phyloP scores from a whole-genome alignment of 2,888 invertebrate species.

The Apomyelois bistriatella region DNA sequence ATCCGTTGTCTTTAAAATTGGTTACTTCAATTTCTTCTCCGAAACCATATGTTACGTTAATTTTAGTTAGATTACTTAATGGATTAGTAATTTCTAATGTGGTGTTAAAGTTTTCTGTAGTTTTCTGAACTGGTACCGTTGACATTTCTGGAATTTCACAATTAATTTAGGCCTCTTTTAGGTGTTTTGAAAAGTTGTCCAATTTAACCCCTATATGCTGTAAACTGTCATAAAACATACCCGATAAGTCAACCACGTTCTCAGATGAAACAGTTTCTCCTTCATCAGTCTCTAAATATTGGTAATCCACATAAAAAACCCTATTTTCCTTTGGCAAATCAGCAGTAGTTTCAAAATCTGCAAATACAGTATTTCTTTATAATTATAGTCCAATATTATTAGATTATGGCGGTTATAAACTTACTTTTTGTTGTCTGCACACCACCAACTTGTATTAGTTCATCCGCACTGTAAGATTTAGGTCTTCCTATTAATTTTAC shows the following conservation, averaged over 20 bases:
- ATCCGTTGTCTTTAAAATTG: constrained; percentile 4
- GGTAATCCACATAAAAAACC: constrained; percentile 47
- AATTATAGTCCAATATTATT: constrained; percentile 22
- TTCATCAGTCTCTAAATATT: constrained; percentile 31
- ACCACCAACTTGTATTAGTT: constrained; percentile 34
- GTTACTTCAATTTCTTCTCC: neutral
- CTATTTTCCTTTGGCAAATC: constrained; percentile 30
- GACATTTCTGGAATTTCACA: neutral
- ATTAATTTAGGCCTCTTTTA: neutral
- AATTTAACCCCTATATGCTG: neutral
- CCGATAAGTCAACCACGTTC: constrained; percentile 16
- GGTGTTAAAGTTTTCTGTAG: neutral
- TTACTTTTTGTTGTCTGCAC: constrained; percentile 44
- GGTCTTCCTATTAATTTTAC: constrained; percentile 49
- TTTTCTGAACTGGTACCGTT: neutral
- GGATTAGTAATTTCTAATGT: neutral
- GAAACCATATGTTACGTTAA: neutral
- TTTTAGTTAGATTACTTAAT: neutral
- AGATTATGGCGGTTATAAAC: constrained; percentile 30
- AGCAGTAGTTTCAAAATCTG: constrained; percentile 39
- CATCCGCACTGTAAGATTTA: constrained; percentile 55
- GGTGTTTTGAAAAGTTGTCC: neutral
- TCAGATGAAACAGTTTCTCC: constrained; percentile 11
- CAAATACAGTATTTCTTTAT: constrained; percentile 37
- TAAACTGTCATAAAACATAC: neutral